A percentile compares a stretch with the other conserved stretches of the same genome.
Conservation (phyloP, 2,113 vertebrate species). For the Phoxinus phoxinus region DNA sequence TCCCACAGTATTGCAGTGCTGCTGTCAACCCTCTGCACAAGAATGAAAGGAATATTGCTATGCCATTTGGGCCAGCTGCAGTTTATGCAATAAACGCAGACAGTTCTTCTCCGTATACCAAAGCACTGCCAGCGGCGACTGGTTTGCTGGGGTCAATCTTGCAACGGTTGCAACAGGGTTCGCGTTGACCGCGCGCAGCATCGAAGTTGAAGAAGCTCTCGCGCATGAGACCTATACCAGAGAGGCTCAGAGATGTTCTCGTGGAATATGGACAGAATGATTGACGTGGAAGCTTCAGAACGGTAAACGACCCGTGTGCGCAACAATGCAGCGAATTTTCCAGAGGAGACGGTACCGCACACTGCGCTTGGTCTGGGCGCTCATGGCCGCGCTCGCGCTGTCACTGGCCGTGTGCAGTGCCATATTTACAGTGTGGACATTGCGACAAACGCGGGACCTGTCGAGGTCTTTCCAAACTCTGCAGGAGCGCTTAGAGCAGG, state of each 20-base stretch:
- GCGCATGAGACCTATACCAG: conserved; percentile 17
- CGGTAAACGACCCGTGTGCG: conserved; percentile 66
- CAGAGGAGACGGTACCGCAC: conserved; percentile 76
- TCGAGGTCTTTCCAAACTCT: conserved; percentile 78
- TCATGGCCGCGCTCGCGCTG: conserved; percentile 76
- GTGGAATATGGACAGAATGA: conserved; percentile 66
- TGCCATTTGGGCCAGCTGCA: conserved; percentile 18
- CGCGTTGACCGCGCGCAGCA: conserved; percentile 28
- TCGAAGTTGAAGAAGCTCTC: conserved; percentile 19
- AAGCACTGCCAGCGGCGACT: conserved; percentile 32
- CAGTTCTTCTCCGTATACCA: conserved; percentile 26
- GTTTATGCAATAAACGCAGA: conserved; percentile 28
- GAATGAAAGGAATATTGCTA: conserved; percentile 22
- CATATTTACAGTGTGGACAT: conserved; percentile 80
- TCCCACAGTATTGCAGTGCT: conserved; percentile 32
- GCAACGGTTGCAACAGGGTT: conserved; percentile 19
- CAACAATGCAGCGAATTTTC: conserved; percentile 78
- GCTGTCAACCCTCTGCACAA: conserved; percentile 40
- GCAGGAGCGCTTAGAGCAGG: conserved; percentile 79
- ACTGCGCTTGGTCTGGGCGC: conserved; percentile 76
- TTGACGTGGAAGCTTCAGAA: conserved; percentile 62
- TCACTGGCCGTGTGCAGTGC: conserved; percentile 79
- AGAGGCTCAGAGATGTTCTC: conserved; percentile 28
- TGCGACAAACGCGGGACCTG: conserved; percentile 79
- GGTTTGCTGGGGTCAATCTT: conserved; percentile 3